Percentiles rank a stretch among this genome's conserved stretches.
Evolutionary conservation across 1,140 invertebrate species (phyloP).

Genomic region (Ganaspis sp.): DNA sequence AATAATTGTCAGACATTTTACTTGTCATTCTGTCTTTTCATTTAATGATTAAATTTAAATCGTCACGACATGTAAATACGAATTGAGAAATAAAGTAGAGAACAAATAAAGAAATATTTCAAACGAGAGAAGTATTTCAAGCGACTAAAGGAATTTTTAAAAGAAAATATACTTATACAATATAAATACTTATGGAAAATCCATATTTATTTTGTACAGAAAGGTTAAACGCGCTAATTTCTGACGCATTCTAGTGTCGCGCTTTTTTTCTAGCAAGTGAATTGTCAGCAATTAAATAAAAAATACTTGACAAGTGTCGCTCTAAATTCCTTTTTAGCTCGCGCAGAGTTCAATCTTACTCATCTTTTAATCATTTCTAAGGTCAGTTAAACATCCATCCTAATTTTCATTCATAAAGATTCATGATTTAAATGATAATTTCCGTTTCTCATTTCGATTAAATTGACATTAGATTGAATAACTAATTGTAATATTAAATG

Average conservation of each 20-base stretch:
- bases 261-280: too few species aligned
- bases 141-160: too few species aligned
- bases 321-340: background rate
- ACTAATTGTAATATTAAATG: too few species aligned
- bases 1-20: background rate
- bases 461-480: background rate
- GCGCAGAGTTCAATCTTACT: background rate
- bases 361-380: slow-evolving; percentile 1
- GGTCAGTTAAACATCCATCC: background rate
- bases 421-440: slow-evolving; percentile 7
- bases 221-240: too few species aligned
- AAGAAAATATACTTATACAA: too few species aligned
- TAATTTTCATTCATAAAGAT: background rate
- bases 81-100: background rate
- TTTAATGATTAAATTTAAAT: slow-evolving; percentile 6
- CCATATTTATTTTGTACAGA: too few species aligned
- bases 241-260: too few species aligned
- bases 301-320: background rate
- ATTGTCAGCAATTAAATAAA: too few species aligned
- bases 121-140: too few species aligned
- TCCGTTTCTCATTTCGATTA: background rate
- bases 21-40: background rate
- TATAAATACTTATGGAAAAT: too few species aligned
- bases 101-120: too few species aligned
- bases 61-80: background rate